Evolutionary conservation across 2,888 invertebrate species (phyloP), one percentile per base, ranked within the genome.

Genomic region (Acrocyrtus sp.): DNA sequence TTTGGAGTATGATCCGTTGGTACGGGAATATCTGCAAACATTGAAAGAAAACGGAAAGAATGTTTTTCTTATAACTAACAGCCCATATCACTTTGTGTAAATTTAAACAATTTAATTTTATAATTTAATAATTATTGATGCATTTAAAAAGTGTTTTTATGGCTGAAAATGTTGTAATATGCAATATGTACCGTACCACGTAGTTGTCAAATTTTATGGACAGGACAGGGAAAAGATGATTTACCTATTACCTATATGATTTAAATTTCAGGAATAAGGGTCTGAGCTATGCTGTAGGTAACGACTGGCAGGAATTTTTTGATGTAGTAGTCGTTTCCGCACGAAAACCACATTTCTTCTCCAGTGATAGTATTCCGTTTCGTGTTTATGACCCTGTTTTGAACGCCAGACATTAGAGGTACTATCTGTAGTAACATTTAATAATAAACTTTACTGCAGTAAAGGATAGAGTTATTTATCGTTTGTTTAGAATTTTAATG

Each of bases 301-400:
- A 87, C 4, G 90, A 95, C 78, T 98, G 98, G 98, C 89, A 91
- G 66, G 90, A 94, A 0, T 91, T 89, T 83, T 98, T 98, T 85
- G 96, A 98, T 85, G 93, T 98, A 21, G 90, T 98, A 45, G 94
- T 98, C 70, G 95, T 95, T 1, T 94, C 94, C 83, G 98, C 98
- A 1, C 90, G 96, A 82, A 98, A 99, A 84, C 98, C 98, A 0
- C 91, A 91, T 82, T 99, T 98, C 86, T 99, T 98, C 86, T 94
- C 94, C 0, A 74, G 67, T 47, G 95, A 96, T 83, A 92, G 94
- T 76, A 89, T 96, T 22, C 97, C 97, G 0, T 92, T 98, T 80
- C 86, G 98, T 75, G 88, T 94, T 45, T 96, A 92, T 83, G 94
- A 97, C 83, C 92, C 91, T 82, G 87, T 87, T 67, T 90, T 91